Conservation (phyloP, 2,888 invertebrate species). For the Luperina nickerlii region DNA sequence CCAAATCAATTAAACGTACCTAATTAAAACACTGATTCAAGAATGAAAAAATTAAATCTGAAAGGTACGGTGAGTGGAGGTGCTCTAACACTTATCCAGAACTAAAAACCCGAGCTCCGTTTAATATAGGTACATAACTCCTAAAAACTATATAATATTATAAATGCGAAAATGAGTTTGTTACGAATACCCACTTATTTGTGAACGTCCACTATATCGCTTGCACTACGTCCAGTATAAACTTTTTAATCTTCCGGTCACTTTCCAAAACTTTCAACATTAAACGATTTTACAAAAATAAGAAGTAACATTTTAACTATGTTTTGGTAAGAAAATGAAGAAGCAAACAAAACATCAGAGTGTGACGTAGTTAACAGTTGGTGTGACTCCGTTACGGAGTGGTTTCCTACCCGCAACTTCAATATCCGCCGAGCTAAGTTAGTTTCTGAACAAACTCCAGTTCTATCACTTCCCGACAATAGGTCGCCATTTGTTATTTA, state of each 20-base stretch:
- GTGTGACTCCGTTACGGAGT: constrained; percentile 62
- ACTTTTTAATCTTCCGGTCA: background rate
- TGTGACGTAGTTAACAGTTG: constrained; percentile 65
- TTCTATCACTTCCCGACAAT: constrained; percentile 59
- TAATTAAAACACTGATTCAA: background rate
- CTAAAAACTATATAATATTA: background rate
- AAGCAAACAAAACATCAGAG: constrained; percentile 61
- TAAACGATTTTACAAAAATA: background rate
- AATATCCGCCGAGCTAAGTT: constrained; percentile 65
- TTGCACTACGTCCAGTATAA: background rate
- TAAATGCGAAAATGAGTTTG: background rate
- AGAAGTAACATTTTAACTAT: constrained; percentile 9
- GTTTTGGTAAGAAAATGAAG: constrained; percentile 43
- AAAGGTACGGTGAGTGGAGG: no score
- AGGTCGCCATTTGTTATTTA: constrained; percentile 62
- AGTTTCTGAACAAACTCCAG: constrained; percentile 61
- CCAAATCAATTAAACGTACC: background rate
- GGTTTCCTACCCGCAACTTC: constrained; percentile 65
- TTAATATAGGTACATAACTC: background rate
- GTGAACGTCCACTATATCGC: background rate
- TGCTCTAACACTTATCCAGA: background rate
- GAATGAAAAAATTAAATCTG: background rate
- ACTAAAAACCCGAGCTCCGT: background rate
- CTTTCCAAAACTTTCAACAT: background rate
- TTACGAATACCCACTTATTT: background rate